phyloP scores from a whole-genome alignment of 2,797 vertebrate species.

The Pseudomugil tenellus region DNA sequence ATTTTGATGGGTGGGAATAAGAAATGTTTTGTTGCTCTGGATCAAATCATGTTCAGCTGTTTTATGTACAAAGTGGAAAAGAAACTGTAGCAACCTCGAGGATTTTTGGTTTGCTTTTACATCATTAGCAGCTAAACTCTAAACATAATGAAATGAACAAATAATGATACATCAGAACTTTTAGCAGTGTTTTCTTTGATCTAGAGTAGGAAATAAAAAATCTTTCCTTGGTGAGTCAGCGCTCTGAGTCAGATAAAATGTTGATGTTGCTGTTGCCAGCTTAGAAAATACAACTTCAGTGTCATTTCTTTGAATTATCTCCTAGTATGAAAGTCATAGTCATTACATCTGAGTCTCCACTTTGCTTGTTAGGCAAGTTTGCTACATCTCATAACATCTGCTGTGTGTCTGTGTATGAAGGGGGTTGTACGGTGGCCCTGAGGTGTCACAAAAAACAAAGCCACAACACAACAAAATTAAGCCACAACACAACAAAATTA shows the following conservation, averaged over 20 bases:
- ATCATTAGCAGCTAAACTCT: too few species aligned
- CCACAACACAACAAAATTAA: too few species aligned
- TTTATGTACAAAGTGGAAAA: neutral
- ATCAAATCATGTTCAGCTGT: neutral
- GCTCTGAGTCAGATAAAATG: neutral
- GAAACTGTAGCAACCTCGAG: neutral
- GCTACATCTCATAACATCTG: neutral
- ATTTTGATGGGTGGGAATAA: neutral
- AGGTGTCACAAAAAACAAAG: neutral
- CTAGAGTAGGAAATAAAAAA: neutral
- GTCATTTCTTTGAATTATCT: neutral
- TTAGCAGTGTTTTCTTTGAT: neutral
- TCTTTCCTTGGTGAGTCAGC: neutral
- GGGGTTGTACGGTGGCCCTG: neutral
- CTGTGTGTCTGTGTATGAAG: neutral
- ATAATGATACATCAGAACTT: neutral
- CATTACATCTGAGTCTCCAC: neutral
- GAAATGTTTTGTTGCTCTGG: too few species aligned
- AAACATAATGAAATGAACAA: neutral
- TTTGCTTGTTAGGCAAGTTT: neutral
- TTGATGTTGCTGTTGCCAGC: neutral
- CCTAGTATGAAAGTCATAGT: neutral
- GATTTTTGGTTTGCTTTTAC: neutral
- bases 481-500: too few species aligned
- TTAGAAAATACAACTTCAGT: neutral